Evolutionary conservation across 2,888 invertebrate species (phyloP).

Genomic region (Pachymerium ferrugineum): DNA sequence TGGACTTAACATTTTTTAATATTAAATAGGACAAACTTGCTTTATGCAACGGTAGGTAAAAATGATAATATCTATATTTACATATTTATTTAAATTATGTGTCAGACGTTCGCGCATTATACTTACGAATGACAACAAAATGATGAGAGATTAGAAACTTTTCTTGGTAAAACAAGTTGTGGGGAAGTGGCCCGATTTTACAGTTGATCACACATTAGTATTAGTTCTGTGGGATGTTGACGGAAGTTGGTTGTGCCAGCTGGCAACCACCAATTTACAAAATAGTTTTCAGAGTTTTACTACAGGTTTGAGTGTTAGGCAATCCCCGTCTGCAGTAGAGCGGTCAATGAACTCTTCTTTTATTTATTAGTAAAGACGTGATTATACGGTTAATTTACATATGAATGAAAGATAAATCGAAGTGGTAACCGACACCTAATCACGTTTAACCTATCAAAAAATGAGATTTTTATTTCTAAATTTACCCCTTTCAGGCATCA

Average conservation of each 20-base stretch:
- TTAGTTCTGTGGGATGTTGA: not conserved
- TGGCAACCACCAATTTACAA: constrained; percentile 15
- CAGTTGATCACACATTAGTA: not conserved
- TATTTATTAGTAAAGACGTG: not conserved
- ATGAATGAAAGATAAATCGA: not conserved
- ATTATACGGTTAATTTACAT: not conserved
- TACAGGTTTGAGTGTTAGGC: not conserved
- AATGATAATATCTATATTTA: not conserved
- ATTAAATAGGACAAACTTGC: too few relatives aligned
- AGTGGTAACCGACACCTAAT: not conserved
- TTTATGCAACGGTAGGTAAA: not conserved
- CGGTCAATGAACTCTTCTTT: constrained; percentile 5
- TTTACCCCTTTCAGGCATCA: not conserved
- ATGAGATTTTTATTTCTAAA: not conserved
- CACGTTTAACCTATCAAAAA: constrained; percentile 3
- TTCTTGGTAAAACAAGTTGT: too few relatives aligned
- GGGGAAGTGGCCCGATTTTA: too few relatives aligned
- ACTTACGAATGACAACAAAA: not conserved
- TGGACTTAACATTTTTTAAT: too few relatives aligned
- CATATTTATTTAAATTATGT: not conserved
- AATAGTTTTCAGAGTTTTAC: constrained; percentile 16
- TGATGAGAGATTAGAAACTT: not conserved
- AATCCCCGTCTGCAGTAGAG: not conserved
- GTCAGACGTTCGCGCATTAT: not conserved
- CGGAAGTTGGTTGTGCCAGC: constrained; percentile 19